Evolutionary conservation across 2,113 vertebrate species (phyloP), one percentile per base, ranked within the genome.

Genomic region (Percina caprodes): DNA sequence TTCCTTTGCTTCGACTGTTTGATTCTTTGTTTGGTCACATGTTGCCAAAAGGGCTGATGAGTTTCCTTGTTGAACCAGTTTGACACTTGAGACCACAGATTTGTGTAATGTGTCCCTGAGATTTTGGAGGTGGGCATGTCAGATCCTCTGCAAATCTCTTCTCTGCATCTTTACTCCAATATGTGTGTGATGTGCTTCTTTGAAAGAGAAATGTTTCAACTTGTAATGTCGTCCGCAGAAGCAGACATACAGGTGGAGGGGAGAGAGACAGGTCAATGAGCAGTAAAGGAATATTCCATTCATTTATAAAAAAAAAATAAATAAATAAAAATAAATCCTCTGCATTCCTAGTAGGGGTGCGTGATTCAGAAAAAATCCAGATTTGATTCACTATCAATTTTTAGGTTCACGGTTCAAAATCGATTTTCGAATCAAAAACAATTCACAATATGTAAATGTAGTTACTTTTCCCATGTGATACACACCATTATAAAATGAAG

Each of bases 41-140:
- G 1, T 51, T 45, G 45, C 69, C 55, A 21, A 8, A 15, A 46
- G 35, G 11, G 21, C 62, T 52, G 19, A 15, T 52, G 23, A 48
- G 49, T 55, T 21, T 58, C 16, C 18, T 63, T 45, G 45, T 69
- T 74, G 58, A 87, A 69, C n/a, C 19, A 14, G 49, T 77, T 72
- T 65, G 30, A 52, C 9, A 77, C 39, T 24, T 26, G 24, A 45
- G 7, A 77, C 26, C 52, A 35, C 60, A 80, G 58, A 62, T 67
- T 58, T 48, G 21, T 2, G 2, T 45, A 48, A 69, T 33, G 33
- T 68, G 45, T 42, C 26, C 46, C 74, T 74, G 39, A 72, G 56
- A 54, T 58, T 59, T 60, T 45, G 14, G 4, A 68, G 39, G 13
- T 0, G 60, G 23, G 35, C 39, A 30, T 2, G 24, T 48, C 21